Percentiles rank a stretch among this genome's conserved stretches.
phyloP scores from a whole-genome alignment of 2,797 vertebrate genomes.

The Dendrocincla fuliginosa region DNA sequence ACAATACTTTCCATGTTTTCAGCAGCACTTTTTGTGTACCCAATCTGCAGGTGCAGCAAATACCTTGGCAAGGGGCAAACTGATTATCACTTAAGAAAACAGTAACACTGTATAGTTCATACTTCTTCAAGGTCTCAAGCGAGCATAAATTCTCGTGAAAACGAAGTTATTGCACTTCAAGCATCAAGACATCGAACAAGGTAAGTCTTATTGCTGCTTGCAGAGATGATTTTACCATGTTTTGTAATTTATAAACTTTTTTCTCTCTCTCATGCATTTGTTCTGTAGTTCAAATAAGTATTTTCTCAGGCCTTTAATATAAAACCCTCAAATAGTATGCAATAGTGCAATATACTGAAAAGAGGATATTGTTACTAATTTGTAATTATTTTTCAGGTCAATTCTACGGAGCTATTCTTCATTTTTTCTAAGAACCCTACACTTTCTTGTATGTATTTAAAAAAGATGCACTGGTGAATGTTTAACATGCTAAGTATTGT shows the following conservation, averaged over 20 bases:
- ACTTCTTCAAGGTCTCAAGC: conserved; percentile 89
- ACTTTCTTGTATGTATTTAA: not conserved
- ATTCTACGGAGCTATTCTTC: not conserved
- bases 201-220: conserved; percentile 72
- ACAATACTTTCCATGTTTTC: conserved; percentile 36
- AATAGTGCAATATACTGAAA: not conserved
- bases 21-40: conserved; percentile 21
- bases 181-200: conserved; percentile 50
- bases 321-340: not conserved
- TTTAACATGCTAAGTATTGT: not conserved
- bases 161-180: conserved; percentile 53
- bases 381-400: not conserved
- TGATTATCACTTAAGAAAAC: conserved; percentile 78
- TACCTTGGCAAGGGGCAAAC: conserved; percentile 74
- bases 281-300: not conserved
- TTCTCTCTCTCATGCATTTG: not conserved
- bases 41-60: conserved; percentile 81
- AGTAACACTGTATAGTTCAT: conserved; percentile 85
- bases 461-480: not conserved
- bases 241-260: not conserved
- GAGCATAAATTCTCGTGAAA: conserved; percentile 84
- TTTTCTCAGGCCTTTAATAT: not conserved
- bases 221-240: not conserved
- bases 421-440: not conserved
- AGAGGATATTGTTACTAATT: not conserved